Evolutionary conservation across 2,888 invertebrate genomes (phyloP).

Genomic region (Chironomus riparius): DNA sequence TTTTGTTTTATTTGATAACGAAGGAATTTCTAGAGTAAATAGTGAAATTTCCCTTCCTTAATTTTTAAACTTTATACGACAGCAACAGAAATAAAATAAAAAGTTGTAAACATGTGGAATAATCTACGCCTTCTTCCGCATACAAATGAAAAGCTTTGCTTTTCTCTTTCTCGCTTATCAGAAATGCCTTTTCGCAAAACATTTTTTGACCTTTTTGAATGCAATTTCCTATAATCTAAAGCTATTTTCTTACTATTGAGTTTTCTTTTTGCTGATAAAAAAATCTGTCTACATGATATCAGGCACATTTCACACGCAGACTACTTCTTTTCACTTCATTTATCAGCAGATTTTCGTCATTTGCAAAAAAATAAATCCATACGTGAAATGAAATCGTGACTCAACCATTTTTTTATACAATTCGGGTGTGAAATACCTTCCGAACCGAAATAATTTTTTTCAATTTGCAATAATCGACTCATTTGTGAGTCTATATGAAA

Average conservation of each 20-base stretch:
- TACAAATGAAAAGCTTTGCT: neutral
- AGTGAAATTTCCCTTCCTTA: slow-evolving; percentile 8
- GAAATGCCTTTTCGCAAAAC: neutral
- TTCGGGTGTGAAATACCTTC: neutral
- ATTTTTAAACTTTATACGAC: neutral
- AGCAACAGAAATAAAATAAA: no score
- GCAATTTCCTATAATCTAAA: neutral
- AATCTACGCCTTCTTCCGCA: neutral
- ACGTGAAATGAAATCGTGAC: neutral
- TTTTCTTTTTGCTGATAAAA: no score
- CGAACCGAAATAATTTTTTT: neutral
- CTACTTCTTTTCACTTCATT: neutral
- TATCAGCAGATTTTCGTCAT: neutral
- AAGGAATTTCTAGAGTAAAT: slow-evolving; percentile 1
- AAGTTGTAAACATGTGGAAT: neutral
- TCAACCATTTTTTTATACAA: no score
- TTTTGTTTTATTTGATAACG: neutral
- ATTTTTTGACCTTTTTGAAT: neutral
- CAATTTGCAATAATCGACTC: neutral
- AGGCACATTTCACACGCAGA: neutral
- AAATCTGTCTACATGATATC: neutral
- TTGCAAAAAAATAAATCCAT: neutral
- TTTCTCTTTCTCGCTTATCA: neutral
- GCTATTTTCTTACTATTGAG: no score
- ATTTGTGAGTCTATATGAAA: neutral